These are phyloP conservation scores for Phasianus colchicus DNA, from an alignment of 2,113 vertebrate genomes.

Conservation along the genomic window DNA sequence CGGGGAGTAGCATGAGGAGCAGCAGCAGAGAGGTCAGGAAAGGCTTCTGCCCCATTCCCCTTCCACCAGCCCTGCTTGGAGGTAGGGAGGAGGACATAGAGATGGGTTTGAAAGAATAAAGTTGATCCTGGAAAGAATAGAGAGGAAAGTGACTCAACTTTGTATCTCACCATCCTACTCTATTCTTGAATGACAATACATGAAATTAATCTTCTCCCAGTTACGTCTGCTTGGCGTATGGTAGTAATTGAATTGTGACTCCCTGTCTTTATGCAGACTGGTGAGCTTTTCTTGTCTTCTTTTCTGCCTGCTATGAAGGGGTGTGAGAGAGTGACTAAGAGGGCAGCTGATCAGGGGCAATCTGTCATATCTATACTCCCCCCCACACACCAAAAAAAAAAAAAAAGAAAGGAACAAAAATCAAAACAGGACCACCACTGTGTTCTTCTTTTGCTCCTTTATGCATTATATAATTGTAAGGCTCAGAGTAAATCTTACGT, in stretches of 20 bases:
- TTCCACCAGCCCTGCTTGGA: neutral
- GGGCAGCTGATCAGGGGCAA: neutral
- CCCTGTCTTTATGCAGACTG: neutral
- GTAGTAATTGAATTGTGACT: neutral
- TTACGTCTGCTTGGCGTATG: neutral
- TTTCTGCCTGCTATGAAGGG: neutral
- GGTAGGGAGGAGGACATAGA: neutral
- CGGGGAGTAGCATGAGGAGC: neutral
- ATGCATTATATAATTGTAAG: neutral
- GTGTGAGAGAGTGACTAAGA: neutral
- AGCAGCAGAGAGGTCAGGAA: neutral
- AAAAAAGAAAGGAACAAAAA: neutral
- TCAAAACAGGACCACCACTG: neutral
- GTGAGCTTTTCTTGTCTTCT: neutral
- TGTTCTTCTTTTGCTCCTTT: neutral
- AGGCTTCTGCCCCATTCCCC: neutral
- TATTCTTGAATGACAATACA: neutral
- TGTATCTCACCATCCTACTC: neutral
- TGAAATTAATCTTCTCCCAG: neutral
- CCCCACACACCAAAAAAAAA: accelerated
- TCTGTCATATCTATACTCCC: neutral
- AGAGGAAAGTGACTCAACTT: neutral
- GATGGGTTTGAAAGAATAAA: neutral
- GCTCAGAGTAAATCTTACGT: neutral
- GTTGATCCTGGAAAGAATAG: neutral